A percentile compares a stretch with the other conserved stretches of the same genome.
Conservation (phyloP, 2,888 invertebrate genomes). For the Hirtodrosophila confusa region DNA sequence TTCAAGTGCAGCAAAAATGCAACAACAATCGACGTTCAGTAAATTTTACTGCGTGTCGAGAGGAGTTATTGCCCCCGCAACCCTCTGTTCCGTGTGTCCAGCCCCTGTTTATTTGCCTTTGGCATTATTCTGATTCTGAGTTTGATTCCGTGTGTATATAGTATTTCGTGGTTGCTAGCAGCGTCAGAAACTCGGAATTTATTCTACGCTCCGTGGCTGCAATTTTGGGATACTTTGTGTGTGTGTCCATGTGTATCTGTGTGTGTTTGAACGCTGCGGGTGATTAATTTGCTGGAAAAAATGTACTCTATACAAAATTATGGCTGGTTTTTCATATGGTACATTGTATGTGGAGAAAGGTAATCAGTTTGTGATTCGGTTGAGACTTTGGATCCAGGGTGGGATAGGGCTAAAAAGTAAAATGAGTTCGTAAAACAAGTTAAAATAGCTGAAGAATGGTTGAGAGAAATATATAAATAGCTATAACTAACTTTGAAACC, state of each 20-base stretch:
- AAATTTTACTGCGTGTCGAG: constrained; percentile 24
- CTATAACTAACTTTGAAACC: no score
- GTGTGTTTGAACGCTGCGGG: constrained; percentile 56
- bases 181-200: constrained; percentile 24
- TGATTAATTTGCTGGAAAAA: constrained; percentile 68
- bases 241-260: constrained; percentile 29
- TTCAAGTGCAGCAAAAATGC: constrained; percentile 64
- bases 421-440: no score
- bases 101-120: constrained; percentile 36
- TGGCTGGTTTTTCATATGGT: constrained; percentile 14
- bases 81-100: constrained; percentile 4
- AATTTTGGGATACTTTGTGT: constrained; percentile 29
- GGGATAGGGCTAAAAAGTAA: constrained; percentile 9
- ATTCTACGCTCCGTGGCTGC: constrained; percentile 28
- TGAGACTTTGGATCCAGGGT: constrained; percentile 1
- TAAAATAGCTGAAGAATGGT: no score
- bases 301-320: constrained; percentile 38
- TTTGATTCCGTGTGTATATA: constrained; percentile 21
- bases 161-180: constrained; percentile 26
- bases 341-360: constrained; percentile 31
- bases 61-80: constrained; percentile 14
- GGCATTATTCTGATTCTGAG: constrained; percentile 47
- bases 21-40: constrained; percentile 26
- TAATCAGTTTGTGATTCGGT: constrained; percentile 47
- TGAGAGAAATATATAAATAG: no score